Conservation (phyloP, 53 echinoderm and acorn worm species). For the Echinarachnius parma region DNA sequence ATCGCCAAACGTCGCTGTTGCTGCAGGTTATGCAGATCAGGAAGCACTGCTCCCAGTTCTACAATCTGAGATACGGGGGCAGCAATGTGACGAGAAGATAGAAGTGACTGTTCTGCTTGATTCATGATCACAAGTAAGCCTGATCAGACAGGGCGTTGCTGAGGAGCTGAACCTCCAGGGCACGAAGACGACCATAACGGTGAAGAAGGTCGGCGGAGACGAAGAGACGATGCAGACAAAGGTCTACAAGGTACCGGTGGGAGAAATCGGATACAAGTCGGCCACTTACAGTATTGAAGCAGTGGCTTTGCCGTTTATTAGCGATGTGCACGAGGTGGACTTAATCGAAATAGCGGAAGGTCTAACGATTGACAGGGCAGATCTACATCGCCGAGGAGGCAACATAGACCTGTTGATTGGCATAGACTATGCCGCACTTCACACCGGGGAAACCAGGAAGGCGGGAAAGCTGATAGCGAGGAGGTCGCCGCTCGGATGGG, state of each 20-base stretch:
- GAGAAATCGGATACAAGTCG: not conserved
- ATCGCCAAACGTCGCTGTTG: constrained; percentile 6
- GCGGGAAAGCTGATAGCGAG: constrained; percentile 29
- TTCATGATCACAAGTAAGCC: constrained; percentile 42
- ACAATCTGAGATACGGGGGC: constrained; percentile 27
- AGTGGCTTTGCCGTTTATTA: constrained; percentile 33
- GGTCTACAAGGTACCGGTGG: constrained; percentile 27
- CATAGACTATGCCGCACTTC: constrained; percentile 40
- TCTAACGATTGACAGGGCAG: not conserved
- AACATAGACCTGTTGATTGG: constrained; percentile 47
- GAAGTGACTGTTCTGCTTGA: constrained; percentile 51
- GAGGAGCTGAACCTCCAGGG: constrained; percentile 38
- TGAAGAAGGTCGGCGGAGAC: constrained; percentile 48
- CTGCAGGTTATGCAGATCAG: not conserved
- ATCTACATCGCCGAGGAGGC: constrained; percentile 20
- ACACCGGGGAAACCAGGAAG: constrained; percentile 34
- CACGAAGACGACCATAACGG: constrained; percentile 27
- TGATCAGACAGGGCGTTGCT: constrained; percentile 39
- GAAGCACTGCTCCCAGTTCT: constrained; percentile 55
- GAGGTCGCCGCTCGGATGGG: constrained; percentile 49
- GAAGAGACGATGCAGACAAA: constrained; percentile 42
- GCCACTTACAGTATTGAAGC: not conserved
- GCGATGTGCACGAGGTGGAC: constrained; percentile 18
- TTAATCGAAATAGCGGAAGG: not conserved
- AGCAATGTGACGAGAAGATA: not conserved